These are phyloP conservation scores for Hestina assimilis DNA, from an alignment of 1,140 invertebrate species.

Conservation along the genomic window DNA sequence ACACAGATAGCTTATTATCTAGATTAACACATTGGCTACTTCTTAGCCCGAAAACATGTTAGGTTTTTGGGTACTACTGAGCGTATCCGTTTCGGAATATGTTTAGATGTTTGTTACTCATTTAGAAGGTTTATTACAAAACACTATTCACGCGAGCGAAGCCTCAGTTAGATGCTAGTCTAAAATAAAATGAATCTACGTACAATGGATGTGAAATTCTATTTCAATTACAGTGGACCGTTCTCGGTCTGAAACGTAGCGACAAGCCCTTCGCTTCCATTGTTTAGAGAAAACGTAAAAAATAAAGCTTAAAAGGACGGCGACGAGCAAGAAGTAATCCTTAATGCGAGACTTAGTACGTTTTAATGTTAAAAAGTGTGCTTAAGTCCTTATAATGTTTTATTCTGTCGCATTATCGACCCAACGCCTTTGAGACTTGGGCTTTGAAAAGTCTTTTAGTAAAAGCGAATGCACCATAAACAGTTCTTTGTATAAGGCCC, in stretches of 20 bases:
- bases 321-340: background rate
- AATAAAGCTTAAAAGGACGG: background rate
- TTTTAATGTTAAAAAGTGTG: slow-evolving; percentile 1
- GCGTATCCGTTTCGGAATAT: too few relatives aligned
- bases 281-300: background rate
- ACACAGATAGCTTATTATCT: too few relatives aligned
- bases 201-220: background rate
- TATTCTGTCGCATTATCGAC: slow-evolving; percentile 15
- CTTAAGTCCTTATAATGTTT: slow-evolving; percentile 16
- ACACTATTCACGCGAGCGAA: background rate
- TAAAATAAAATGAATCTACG: background rate
- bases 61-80: too few relatives aligned
- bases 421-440: slow-evolving; percentile 2
- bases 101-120: too few relatives aligned
- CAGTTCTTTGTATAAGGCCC: too few relatives aligned
- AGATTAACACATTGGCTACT: too few relatives aligned
- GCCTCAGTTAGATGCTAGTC: too few relatives aligned
- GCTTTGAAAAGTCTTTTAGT: background rate
- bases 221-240: background rate
- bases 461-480: too few relatives aligned
- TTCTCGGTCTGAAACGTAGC: background rate
- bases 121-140: too few relatives aligned
- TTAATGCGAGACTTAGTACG: slow-evolving; percentile 11
- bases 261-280: background rate
- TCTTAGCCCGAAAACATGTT: too few relatives aligned